Percentiles rank a stretch among this genome's conserved stretches.
Evolutionary conservation across 2,888 invertebrate species (phyloP).

Genomic region (Bellardia pandia): DNA sequence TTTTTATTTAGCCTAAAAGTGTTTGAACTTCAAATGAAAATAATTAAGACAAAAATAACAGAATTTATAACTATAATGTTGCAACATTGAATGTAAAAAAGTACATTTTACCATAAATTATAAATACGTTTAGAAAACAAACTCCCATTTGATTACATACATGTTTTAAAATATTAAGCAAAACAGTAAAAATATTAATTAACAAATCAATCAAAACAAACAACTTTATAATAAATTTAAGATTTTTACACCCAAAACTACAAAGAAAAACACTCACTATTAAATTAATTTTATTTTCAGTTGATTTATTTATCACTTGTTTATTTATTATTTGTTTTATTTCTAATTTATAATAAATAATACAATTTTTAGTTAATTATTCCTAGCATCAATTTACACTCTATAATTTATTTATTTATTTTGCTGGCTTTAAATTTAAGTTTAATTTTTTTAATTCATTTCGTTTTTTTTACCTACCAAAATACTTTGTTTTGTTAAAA

Average conservation of each 20-base stretch:
- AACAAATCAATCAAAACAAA: conserved; percentile 29
- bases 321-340: conserved; percentile 3
- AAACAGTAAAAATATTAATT: neutral
- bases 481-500: conserved; percentile 74
- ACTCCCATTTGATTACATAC: conserved; percentile 73
- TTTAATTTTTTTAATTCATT: conserved; percentile 47
- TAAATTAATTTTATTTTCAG: conserved; percentile 39
- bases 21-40: conserved; percentile 32
- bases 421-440: conserved; percentile 69
- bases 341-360: neutral
- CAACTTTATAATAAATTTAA: conserved; percentile 42
- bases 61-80: conserved; percentile 58
- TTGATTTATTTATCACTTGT: conserved; percentile 60
- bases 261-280: conserved; percentile 63
- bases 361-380: conserved; percentile 43
- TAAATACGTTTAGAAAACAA: conserved; percentile 34
- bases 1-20: conserved; percentile 64
- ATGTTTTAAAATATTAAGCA: conserved; percentile 35
- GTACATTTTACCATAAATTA: conserved; percentile 55
- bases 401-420: conserved; percentile 44
- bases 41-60: neutral
- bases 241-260: conserved; percentile 53
- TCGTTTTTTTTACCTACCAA: conserved; percentile 48
- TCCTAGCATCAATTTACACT: conserved; percentile 61
- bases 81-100: conserved; percentile 73